phyloP scores from a whole-genome alignment of 2,797 vertebrate genomes.

The Margarornis squamiger region DNA sequence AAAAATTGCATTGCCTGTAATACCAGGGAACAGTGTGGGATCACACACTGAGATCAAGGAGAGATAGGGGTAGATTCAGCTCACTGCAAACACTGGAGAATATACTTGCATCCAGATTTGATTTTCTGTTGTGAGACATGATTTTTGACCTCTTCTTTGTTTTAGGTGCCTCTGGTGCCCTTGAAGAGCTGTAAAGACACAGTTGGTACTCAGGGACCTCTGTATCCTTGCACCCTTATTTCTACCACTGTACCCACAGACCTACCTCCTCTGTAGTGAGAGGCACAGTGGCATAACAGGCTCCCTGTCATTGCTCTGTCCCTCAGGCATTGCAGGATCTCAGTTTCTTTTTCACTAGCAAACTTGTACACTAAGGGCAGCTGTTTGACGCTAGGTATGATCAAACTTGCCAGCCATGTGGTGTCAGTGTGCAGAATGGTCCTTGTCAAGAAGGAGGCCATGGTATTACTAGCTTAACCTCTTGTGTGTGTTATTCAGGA shows the following conservation, averaged over 20 bases:
- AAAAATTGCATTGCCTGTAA: not conserved
- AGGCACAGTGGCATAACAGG: rapidly evolving
- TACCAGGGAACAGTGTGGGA: not conserved
- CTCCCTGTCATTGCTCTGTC: too few relatives aligned
- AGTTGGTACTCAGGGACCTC: not conserved
- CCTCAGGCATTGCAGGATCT: not conserved
- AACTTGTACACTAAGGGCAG: not conserved
- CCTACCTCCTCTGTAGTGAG: rapidly evolving
- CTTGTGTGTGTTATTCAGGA: not conserved
- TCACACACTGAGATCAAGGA: conserved; percentile 1
- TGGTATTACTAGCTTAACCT: not conserved
- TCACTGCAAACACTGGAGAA: not conserved
- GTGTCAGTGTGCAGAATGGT: not conserved
- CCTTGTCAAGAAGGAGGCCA: not conserved
- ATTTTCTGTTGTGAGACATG: not conserved
- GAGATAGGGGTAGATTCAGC: not conserved
- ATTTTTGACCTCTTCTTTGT: not conserved
- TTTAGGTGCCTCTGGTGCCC: not conserved
- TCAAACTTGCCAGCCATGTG: rapidly evolving
- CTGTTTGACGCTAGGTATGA: not conserved
- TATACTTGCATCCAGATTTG: not conserved
- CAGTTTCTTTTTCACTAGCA: not conserved
- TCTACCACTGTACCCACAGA: rapidly evolving
- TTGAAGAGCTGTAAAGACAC: not conserved
- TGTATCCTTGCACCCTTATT: not conserved